Evolutionary conservation across 2,113 vertebrate genomes (phyloP), one percentile per base, ranked within the genome.

Genomic region (Cyrtonyx montezumae): DNA sequence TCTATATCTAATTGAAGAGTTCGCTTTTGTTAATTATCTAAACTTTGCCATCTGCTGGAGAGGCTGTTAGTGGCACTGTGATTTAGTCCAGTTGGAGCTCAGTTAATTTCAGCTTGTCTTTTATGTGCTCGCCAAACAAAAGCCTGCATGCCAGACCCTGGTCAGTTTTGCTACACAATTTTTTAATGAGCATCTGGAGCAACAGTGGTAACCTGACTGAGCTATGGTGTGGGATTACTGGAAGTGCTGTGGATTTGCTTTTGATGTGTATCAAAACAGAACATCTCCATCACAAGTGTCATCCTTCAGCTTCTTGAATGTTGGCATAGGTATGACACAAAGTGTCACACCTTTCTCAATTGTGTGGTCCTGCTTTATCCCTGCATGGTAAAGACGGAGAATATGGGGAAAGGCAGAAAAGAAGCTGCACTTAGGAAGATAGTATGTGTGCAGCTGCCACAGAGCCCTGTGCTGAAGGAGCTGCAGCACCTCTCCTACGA

Each of bases 21-120:
- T 93, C 18, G 8, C 88, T 90, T 88, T 81, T 75, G 77, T 92
- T 96, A 88, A 89, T 95, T 91, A 88, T 76, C 91, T 95, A 94
- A 92, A 96, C 86, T 92, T 94, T 96, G 92, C 92, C 96, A 95
- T 95, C 91, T 96, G 94, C 88, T 96, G 95, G 92, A 93, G 75
- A 95, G 85, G 90, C 63, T 80, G 91, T 93, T 91, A 74, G 88
- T 89, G 85, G 85, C 88, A 83, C 89, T 82, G 28, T 37, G 77
- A 94, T 93, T 74, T 34, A 90, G 92, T 86, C 79, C 93, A 67
- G 42, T 93, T 94, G 91, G 91, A 94, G 71, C 90, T 95, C 84
- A 66, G 0, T 88, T 83, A 90, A 40, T 78, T 88, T 88, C 84
- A 70, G 65, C 40, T 68, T 40, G 51, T 37, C 83, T 95, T 67